Evolutionary conservation across 2,888 invertebrate genomes (phyloP).

Genomic region (Lacanobia wlatinum): DNA sequence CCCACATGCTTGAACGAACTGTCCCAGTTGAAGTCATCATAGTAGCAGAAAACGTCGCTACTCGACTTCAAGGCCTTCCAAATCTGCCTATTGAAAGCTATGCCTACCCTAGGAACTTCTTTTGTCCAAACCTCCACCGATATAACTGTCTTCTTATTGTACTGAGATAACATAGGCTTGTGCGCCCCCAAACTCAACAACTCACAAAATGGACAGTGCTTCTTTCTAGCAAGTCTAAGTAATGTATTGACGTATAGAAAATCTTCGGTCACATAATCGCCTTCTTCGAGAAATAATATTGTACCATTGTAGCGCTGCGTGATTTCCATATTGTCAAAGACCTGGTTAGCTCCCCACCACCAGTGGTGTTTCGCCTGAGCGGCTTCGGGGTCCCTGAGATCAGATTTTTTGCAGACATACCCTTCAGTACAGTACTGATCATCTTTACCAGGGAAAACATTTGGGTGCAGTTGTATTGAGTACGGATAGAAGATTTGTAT

Average conservation of each 20-base stretch:
- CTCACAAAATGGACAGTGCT: conserved; percentile 70
- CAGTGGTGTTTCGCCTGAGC: conserved; percentile 75
- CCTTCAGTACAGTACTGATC: conserved; percentile 66
- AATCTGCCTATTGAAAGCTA: conserved; percentile 72
- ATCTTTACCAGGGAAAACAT: conserved; percentile 74
- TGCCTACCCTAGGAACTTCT: conserved; percentile 61
- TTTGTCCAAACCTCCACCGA: conserved; percentile 67
- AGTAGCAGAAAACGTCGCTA: conserved; percentile 70
- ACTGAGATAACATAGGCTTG: conserved; percentile 54
- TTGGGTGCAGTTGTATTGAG: conserved; percentile 73
- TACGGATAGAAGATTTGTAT: conserved; percentile 73
- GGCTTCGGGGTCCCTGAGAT: conserved; percentile 58
- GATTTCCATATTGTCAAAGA: conserved; percentile 71
- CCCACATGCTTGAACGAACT: conserved; percentile 69
- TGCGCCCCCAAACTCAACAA: conserved; percentile 72
- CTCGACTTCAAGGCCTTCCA: conserved; percentile 72
- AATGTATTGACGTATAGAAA: conserved; percentile 68
- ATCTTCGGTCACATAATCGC: conserved; percentile 74
- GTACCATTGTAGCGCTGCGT: conserved; percentile 55
- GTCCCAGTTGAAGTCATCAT: conserved; percentile 74
- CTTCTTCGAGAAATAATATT: conserved; percentile 70
- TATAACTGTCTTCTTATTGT: conserved; percentile 45
- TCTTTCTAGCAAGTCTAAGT: conserved; percentile 51
- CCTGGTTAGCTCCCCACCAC: conserved; percentile 78
- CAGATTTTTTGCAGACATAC: conserved; percentile 66